A percentile compares a stretch with the other conserved stretches of the same genome.
Evolutionary conservation across 2,797 vertebrate species (phyloP).

Genomic region (Ispidina lecontei): DNA sequence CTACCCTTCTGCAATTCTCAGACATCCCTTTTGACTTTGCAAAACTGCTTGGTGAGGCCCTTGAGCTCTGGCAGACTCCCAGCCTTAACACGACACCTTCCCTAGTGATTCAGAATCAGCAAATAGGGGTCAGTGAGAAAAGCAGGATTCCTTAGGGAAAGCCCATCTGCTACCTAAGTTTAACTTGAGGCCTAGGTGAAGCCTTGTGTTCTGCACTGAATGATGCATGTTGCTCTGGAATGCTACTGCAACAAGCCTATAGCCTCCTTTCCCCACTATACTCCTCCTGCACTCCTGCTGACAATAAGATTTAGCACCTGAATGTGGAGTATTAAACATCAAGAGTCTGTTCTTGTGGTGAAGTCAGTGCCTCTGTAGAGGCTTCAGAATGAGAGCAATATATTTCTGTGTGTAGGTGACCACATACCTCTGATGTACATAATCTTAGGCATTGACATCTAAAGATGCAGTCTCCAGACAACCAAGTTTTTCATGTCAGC

Average conservation of each 20-base stretch:
- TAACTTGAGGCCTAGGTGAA: not conserved
- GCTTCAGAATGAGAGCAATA: not conserved
- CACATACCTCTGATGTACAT: fast-evolving
- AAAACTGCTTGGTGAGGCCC: too few species aligned
- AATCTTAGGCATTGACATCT: not conserved
- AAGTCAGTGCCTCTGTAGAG: not conserved
- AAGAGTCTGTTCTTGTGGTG: not conserved
- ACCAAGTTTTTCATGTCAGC: not conserved
- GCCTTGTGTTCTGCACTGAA: not conserved
- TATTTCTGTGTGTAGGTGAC: not conserved
- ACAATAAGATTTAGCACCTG: not conserved
- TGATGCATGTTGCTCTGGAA: not conserved
- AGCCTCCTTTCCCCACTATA: not conserved
- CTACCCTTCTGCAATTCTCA: not conserved
- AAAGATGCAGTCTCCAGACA: fast-evolving
- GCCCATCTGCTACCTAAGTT: not conserved
- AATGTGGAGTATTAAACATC: not conserved
- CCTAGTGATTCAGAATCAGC: not conserved
- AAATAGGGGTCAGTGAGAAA: fast-evolving
- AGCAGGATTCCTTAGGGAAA: not conserved
- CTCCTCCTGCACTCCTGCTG: not conserved
- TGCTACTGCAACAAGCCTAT: not conserved
- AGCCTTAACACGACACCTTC: not conserved
- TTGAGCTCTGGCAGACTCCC: too few species aligned
- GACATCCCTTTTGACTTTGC: too few species aligned